A percentile compares a stretch with the other conserved stretches of the same genome.
These are phyloP conservation scores for Antitype chi DNA, from an alignment of 2,888 invertebrate species.

Conservation along the genomic window DNA sequence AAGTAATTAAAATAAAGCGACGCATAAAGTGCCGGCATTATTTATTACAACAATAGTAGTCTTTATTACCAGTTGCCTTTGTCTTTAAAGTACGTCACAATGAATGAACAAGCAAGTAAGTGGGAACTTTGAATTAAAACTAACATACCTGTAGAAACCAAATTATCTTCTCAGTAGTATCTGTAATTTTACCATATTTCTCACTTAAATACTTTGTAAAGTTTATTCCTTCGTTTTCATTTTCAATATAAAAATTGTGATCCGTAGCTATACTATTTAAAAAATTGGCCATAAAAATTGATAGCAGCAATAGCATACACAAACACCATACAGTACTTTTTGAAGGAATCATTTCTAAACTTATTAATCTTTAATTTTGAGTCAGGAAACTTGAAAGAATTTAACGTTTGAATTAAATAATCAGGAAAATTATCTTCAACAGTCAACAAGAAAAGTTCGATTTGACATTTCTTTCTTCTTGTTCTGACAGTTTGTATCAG, in stretches of 20 bases:
- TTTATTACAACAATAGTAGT: slow-evolving; percentile 28
- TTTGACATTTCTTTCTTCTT: slow-evolving; percentile 49
- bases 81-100: slow-evolving; percentile 64
- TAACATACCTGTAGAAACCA: slow-evolving; percentile 94
- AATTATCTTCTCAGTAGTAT: slow-evolving; percentile 91
- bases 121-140: slow-evolving; percentile 29
- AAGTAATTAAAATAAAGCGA: slow-evolving; percentile 16
- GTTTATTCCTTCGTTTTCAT: slow-evolving; percentile 79
- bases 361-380: slow-evolving; percentile 42
- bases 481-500: slow-evolving; percentile 35
- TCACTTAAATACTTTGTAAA: slow-evolving; percentile 78
- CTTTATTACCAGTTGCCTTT: slow-evolving; percentile 51
- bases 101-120: slow-evolving; percentile 24
- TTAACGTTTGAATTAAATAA: slow-evolving; percentile 38
- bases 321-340: slow-evolving; percentile 91
- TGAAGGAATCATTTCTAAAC: slow-evolving; percentile 91
- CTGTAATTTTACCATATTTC: slow-evolving; percentile 87
- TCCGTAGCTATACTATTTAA: slow-evolving; percentile 92
- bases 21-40: slow-evolving; percentile 5
- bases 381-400: slow-evolving; percentile 49
- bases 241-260: slow-evolving; percentile 83
- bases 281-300: slow-evolving; percentile 93
- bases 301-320: slow-evolving; percentile 91
- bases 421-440: slow-evolving; percentile 46
- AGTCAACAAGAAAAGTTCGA: slow-evolving; percentile 56